phyloP scores from a whole-genome alignment of 2,113 vertebrate genomes.

The Pogona vitticeps region DNA sequence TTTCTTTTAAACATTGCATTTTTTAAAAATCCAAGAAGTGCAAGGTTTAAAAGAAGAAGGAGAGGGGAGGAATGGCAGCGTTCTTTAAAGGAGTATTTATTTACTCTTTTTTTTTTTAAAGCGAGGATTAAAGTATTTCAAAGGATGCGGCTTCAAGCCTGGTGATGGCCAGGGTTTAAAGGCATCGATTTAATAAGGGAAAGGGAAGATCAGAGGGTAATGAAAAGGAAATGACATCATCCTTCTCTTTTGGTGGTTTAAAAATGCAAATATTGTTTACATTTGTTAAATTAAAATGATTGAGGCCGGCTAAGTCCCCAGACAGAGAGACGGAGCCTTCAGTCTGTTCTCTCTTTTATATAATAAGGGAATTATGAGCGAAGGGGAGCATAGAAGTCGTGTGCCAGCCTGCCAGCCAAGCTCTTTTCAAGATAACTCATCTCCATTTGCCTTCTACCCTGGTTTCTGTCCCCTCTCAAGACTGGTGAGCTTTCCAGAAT shows the following conservation, averaged over 20 bases:
- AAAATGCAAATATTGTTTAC: not conserved
- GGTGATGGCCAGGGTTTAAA: not conserved
- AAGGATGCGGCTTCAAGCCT: not conserved
- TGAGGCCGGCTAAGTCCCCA: not conserved
- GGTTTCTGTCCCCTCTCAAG: not conserved
- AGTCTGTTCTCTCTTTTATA: too few relatives aligned
- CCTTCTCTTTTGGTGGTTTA: not conserved
- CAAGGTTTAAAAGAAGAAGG: not conserved
- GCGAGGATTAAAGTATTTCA: not conserved
- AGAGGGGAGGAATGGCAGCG: too few relatives aligned
- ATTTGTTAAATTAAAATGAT: not conserved
- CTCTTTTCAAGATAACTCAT: not conserved
- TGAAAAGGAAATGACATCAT: slow-evolving; percentile 11
- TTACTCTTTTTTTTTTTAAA: not conserved
- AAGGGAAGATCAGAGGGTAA: not conserved
- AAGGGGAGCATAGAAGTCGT: not conserved
- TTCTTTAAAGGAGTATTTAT: not conserved
- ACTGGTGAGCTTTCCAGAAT: too few relatives aligned
- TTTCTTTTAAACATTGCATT: too few relatives aligned
- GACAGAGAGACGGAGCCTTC: too few relatives aligned
- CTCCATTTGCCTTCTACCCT: not conserved
- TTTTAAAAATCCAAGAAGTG: not conserved
- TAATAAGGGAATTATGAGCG: not conserved
- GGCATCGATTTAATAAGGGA: not conserved
- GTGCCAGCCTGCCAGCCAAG: not conserved